A percentile compares a stretch with the other conserved stretches of the same genome.
Evolutionary conservation across 2,797 vertebrate genomes (phyloP).

Genomic region (Rhynchotus rufescens): DNA sequence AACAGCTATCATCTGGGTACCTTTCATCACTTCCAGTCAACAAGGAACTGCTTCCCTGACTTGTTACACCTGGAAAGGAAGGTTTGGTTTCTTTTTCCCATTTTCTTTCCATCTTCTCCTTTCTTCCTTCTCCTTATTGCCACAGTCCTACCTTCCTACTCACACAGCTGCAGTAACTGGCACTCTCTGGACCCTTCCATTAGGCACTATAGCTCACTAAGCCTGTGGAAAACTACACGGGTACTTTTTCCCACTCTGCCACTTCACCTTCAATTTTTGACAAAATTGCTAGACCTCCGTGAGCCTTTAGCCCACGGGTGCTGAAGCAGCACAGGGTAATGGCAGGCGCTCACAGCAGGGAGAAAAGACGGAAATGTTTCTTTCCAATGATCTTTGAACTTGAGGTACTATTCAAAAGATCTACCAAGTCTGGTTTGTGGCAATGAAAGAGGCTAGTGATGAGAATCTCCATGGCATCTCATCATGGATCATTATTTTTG

Average conservation of each 20-base stretch:
- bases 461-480: background rate
- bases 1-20: background rate
- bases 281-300: rapidly evolving
- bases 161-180: background rate
- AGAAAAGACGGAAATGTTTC: background rate
- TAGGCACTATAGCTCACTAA: background rate
- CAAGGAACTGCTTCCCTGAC: background rate
- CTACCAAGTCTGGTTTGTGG: background rate
- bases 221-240: background rate
- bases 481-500: background rate
- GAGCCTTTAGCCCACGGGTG: background rate
- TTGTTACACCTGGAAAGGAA: background rate
- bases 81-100: background rate
- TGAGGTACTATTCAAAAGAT: background rate
- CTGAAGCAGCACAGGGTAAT: background rate
- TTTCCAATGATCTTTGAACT: background rate
- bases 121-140: background rate
- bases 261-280: background rate
- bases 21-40: background rate
- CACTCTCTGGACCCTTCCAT: background rate
- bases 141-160: background rate
- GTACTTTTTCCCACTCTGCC: background rate
- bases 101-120: background rate
- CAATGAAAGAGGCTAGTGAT: background rate
- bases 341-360: background rate